phyloP scores from a whole-genome alignment of 2,888 invertebrate genomes.

The Camponotus fellah region DNA sequence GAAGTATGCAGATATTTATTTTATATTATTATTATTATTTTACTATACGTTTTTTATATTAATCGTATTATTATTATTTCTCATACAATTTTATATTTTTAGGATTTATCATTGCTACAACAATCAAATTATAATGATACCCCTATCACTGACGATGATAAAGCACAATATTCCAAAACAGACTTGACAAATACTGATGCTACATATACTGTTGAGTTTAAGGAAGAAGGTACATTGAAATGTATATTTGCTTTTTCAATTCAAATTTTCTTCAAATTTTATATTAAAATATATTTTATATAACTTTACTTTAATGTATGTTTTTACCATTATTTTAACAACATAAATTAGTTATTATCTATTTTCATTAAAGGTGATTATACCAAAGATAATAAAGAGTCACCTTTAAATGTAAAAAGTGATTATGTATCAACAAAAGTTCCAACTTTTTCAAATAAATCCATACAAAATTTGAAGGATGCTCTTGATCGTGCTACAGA shows the following conservation, averaged over 20 bases:
- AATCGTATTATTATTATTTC: conserved; percentile 23
- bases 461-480: conserved; percentile 75
- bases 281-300: background rate
- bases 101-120: conserved; percentile 24
- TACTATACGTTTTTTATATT: background rate
- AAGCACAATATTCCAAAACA: conserved; percentile 19
- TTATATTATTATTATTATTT: conserved; percentile 4
- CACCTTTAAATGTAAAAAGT: background rate
- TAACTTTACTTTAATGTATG: background rate
- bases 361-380: conserved; percentile 8
- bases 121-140: background rate
- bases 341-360: conserved; percentile 10
- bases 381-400: conserved; percentile 33
- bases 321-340: background rate
- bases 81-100: conserved; percentile 33
- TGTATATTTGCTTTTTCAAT: background rate
- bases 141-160: background rate
- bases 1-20: conserved; percentile 16
- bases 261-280: background rate
- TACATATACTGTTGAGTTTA: conserved; percentile 36
- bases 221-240: conserved; percentile 55
- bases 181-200: conserved; percentile 18
- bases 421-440: background rate
- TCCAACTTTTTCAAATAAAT: conserved; percentile 51
- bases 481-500: conserved; percentile 80